Evolutionary conservation across 2,797 vertebrate genomes (phyloP).

Genomic region (Poeciliopsis paucimaculata): DNA sequence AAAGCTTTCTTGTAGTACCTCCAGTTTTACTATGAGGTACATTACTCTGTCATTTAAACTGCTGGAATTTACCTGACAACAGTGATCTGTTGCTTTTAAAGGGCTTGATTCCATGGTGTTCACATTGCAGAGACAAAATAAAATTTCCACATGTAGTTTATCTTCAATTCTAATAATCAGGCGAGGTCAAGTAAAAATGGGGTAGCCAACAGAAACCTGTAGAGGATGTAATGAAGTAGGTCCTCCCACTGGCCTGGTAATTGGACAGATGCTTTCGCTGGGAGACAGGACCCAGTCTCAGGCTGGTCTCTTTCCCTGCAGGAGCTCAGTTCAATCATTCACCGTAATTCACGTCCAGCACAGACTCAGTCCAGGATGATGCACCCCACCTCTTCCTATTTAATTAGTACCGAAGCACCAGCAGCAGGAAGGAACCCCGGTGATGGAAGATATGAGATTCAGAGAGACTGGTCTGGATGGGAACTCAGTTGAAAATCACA

Average conservation of each 20-base stretch:
- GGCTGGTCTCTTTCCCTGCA: slow-evolving; percentile 60
- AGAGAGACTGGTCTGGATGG: slow-evolving; percentile 2
- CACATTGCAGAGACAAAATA: neutral
- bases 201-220: slow-evolving; percentile 53
- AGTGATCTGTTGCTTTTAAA: neutral
- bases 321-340: slow-evolving; percentile 55
- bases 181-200: neutral
- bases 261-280: slow-evolving; percentile 73
- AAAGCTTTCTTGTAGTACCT: neutral
- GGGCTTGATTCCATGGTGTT: neutral
- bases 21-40: neutral
- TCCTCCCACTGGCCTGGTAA: slow-evolving; percentile 74
- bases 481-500: slow-evolving; percentile 33
- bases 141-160: neutral
- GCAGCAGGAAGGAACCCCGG: slow-evolving; percentile 66
- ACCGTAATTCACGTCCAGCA: slow-evolving; percentile 58
- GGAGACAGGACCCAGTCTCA: slow-evolving; percentile 55
- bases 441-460: slow-evolving; percentile 58
- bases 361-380: slow-evolving; percentile 10
- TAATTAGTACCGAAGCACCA: slow-evolving; percentile 38
- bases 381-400: slow-evolving; percentile 30
- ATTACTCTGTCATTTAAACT: neutral
- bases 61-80: neutral
- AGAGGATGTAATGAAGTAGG: slow-evolving; percentile 67
- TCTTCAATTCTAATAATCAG: neutral